Base-by-base conservation (phyloP, 1,140 invertebrate genomes). In the Ceratina australensis region DNA sequence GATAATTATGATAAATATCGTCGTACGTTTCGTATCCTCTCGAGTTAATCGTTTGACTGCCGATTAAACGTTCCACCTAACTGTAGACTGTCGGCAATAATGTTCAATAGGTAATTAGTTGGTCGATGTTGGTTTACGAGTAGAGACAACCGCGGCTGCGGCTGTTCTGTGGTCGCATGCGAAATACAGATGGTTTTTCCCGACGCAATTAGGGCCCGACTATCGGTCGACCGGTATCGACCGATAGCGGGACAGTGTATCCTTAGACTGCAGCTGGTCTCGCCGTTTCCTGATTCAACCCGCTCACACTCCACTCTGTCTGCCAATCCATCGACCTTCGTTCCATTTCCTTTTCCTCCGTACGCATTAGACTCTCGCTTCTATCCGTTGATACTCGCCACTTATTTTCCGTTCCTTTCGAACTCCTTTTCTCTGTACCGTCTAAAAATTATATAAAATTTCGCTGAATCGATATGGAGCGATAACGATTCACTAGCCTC, bases 231-330 rank as follows among this genome's bases (percentile, higher is more conserved):
- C 80, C 76, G 83, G 85, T 84, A 86, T 87, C 74, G 81, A 82
- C 85, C 79, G 75, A 49, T 69, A 47, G 63, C 78, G 57, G 63
- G 63, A 71, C 57, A 61, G n/a, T n/a, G 56, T 74, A 74, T 26
- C 66, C 72, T 61, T 81, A 61, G 80, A 84, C 83, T 84, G 86
- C 86, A 87, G 82, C 85, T 87, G 84, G 82, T 86, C 81, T 87
- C 85, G 79, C 72, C 79, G 47, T 84, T 84, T 56, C 75, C 56
- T 56, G 52, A 76, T 72, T 79, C 72, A 79, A 75, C 22, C 22
- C 57, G 71, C 66, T 77, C 61, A 60, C 22, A 28, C 54, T 52
- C 65, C 67, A 66, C 69, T 65, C 68, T 42, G 54, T 82, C 78
- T n/a, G n/a, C 49, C 80, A 67, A 63, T 71, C 50, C 50, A 42